Conservation (phyloP, 2,888 invertebrate species). For the Drosophila cyrtoloma region DNA sequence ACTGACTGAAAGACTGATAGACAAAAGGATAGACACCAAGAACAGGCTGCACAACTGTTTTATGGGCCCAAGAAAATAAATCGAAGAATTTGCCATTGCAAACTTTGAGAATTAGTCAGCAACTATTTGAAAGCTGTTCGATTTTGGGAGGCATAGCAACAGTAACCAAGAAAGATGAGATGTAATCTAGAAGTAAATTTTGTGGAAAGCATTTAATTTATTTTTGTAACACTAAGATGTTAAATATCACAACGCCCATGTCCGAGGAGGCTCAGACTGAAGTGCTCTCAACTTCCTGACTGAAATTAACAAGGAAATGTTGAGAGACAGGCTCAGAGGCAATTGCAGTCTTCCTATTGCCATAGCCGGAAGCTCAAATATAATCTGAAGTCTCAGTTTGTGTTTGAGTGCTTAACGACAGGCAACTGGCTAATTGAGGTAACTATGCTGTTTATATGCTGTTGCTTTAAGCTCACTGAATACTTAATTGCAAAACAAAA, state of each 20-base stretch:
- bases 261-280: neutral
- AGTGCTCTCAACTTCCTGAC: conserved; percentile 9
- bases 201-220: neutral
- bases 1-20: neutral
- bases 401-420: conserved; percentile 32
- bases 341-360: conserved; percentile 16
- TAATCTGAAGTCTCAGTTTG: conserved; percentile 3
- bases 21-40: conserved; percentile 7
- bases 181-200: neutral
- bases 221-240: neutral
- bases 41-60: conserved; percentile 56
- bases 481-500: conserved; percentile 48
- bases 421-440: conserved; percentile 46
- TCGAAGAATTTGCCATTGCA: conserved; percentile 5
- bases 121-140: neutral
- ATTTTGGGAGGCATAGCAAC: neutral
- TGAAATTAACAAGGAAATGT: conserved; percentile 20
- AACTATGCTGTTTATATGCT: conserved; percentile 30
- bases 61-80: neutral
- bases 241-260: neutral
- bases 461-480: conserved; percentile 39
- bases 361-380: conserved; percentile 24
- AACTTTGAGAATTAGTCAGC: conserved; percentile 34
- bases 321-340: neutral
- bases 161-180: neutral